Evolutionary conservation across 1,140 invertebrate species (phyloP).

Genomic region (Calosoma granatense): DNA sequence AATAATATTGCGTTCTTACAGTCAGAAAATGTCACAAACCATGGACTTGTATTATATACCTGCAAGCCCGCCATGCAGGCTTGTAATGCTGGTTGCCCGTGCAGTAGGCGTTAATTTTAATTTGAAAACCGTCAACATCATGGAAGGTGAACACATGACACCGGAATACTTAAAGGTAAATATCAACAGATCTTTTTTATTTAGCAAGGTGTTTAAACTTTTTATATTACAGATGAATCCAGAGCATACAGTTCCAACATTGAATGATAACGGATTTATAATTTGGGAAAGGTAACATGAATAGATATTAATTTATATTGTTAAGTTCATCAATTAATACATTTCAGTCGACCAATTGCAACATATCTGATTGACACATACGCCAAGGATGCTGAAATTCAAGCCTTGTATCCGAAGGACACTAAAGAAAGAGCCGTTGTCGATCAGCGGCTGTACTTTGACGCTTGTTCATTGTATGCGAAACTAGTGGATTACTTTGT

Average conservation of each 20-base stretch:
- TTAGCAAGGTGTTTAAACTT: no score
- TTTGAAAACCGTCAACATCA: slow-evolving; percentile 35
- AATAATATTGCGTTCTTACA: background rate
- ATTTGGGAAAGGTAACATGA: slow-evolving; percentile 20
- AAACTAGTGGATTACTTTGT: slow-evolving; percentile 28
- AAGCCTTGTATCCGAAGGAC: slow-evolving; percentile 39
- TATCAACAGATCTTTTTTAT: slow-evolving; percentile 19
- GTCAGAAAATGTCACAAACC: slow-evolving; percentile 18
- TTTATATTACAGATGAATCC: slow-evolving; percentile 36
- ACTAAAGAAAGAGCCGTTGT: slow-evolving; percentile 37
- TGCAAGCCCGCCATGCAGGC: slow-evolving; percentile 38
- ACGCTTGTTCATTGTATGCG: slow-evolving; percentile 35
- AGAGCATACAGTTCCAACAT: slow-evolving; percentile 22
- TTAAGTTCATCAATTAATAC: background rate
- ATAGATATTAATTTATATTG: background rate
- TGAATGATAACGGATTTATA: slow-evolving; percentile 25
- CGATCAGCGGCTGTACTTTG: slow-evolving; percentile 38
- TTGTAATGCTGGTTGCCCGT: slow-evolving; percentile 37
- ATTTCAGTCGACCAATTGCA: slow-evolving; percentile 37
- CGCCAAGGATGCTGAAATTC: slow-evolving; percentile 31
- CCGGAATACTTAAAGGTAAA: slow-evolving; percentile 47
- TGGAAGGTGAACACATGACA: slow-evolving; percentile 37
- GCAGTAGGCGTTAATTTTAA: slow-evolving; percentile 39
- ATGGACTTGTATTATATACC: slow-evolving; percentile 40
- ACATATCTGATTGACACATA: slow-evolving; percentile 41